Evolutionary conservation across 2,888 invertebrate species (phyloP).

Genomic region (Rhagium mordax): DNA sequence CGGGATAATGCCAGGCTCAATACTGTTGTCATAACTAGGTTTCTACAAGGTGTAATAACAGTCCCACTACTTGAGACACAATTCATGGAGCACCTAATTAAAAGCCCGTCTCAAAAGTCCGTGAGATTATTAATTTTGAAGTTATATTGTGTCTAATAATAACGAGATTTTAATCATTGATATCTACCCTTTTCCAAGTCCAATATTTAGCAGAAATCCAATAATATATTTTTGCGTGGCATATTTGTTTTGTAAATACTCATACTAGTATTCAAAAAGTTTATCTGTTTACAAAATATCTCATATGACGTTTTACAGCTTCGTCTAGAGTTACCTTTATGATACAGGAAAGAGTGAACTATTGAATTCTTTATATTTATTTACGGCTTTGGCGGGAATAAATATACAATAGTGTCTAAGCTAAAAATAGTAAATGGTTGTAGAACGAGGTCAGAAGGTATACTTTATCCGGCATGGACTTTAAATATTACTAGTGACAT

Average conservation of each 20-base stretch:
- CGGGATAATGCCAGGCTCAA: no score
- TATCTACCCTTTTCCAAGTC: no score
- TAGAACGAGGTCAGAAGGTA: neutral
- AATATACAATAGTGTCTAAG: neutral
- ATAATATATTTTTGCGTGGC: no score
- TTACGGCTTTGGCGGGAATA: neutral
- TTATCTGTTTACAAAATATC: neutral
- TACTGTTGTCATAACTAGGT: no score
- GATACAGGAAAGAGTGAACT: neutral
- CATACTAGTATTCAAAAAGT: neutral
- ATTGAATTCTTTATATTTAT: conserved; percentile 1
- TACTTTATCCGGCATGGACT: neutral
- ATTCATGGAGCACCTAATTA: no score
- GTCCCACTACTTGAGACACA: no score
- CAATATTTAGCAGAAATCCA: no score
- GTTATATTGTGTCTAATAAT: no score
- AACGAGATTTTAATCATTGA: no score
- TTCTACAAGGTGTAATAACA: no score
- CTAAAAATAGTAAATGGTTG: neutral
- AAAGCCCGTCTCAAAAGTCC: no score
- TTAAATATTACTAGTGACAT: neutral
- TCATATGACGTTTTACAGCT: neutral
- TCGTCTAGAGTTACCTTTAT: neutral
- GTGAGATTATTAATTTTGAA: no score
- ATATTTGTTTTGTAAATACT: neutral